Conservation (phyloP, 2,888 invertebrate genomes). For the Dryococelus australis region DNA sequence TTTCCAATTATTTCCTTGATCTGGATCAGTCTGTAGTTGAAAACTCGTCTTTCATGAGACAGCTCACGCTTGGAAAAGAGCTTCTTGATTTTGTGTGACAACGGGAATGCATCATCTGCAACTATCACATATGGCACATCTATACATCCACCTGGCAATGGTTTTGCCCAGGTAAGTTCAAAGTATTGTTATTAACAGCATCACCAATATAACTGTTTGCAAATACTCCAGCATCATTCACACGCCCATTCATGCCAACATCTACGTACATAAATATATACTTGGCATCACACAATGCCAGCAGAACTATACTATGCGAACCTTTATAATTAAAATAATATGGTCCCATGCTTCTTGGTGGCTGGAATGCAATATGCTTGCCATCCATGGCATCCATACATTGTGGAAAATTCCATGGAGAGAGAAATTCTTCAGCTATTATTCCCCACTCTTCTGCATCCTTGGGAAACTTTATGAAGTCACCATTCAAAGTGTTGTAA, state of each 20-base stretch:
- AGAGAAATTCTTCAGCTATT: background rate
- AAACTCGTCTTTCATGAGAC: conserved; percentile 22
- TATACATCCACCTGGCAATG: background rate
- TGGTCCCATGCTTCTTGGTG: background rate
- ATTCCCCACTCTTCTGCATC: background rate
- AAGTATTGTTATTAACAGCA: background rate
- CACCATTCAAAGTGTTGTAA: background rate
- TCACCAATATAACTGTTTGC: background rate
- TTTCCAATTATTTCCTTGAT: background rate
- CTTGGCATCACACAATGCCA: conserved; percentile 3
- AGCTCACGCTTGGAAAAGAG: background rate
- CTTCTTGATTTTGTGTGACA: conserved; percentile 12
- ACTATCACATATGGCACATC: background rate
- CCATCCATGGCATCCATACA: background rate
- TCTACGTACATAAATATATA: background rate
- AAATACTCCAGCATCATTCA: conserved; percentile 3
- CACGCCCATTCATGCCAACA: background rate
- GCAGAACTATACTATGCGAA: background rate
- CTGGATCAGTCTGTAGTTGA: conserved; percentile 18
- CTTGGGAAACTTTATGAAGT: background rate
- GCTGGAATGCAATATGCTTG: background rate
- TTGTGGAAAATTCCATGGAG: background rate
- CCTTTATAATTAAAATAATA: conserved; percentile 9
- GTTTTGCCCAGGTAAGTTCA: background rate
- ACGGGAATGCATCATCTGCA: conserved; percentile 17